Evolutionary conservation across 2,888 invertebrate genomes (phyloP).

Genomic region (Phalera bucephala): DNA sequence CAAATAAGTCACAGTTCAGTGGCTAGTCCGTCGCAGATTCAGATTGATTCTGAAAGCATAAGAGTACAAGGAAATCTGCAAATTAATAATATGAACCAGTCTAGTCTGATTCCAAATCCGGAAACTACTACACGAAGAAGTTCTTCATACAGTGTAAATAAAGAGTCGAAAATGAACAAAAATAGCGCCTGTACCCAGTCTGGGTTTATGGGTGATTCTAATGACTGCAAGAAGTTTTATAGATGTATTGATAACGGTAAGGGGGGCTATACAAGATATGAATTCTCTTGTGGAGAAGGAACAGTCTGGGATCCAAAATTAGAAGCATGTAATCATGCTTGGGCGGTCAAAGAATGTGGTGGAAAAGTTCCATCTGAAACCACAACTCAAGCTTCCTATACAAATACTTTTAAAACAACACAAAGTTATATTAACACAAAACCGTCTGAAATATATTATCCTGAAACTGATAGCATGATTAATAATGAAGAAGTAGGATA

Average conservation of each 20-base stretch:
- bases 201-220: conserved; percentile 83
- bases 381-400: conserved; percentile 14
- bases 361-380: conserved; percentile 21
- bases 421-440: conserved; percentile 21
- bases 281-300: conserved; percentile 82
- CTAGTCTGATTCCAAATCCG: conserved; percentile 47
- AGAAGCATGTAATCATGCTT: conserved; percentile 83
- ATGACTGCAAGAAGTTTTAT: conserved; percentile 87
- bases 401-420: conserved; percentile 23
- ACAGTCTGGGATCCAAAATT: conserved; percentile 84
- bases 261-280: conserved; percentile 73
- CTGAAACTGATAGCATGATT: conserved; percentile 15
- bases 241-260: conserved; percentile 83
- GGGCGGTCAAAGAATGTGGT: conserved; percentile 61
- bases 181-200: conserved; percentile 41
- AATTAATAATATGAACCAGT: conserved; percentile 49
- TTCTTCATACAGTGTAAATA: conserved; percentile 8
- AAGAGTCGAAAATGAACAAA: conserved; percentile 2
- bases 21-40: conserved; percentile 50
- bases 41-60: conserved; percentile 47
- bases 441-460: conserved; percentile 22
- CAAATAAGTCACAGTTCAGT: conserved; percentile 47
- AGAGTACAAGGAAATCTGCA: conserved; percentile 54
- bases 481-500: conserved; percentile 37
- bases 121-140: conserved; percentile 33